Percentiles rank a stretch among this genome's conserved stretches.
Conservation (phyloP, 1,140 invertebrate species). For the Babylonia areolata region DNA sequence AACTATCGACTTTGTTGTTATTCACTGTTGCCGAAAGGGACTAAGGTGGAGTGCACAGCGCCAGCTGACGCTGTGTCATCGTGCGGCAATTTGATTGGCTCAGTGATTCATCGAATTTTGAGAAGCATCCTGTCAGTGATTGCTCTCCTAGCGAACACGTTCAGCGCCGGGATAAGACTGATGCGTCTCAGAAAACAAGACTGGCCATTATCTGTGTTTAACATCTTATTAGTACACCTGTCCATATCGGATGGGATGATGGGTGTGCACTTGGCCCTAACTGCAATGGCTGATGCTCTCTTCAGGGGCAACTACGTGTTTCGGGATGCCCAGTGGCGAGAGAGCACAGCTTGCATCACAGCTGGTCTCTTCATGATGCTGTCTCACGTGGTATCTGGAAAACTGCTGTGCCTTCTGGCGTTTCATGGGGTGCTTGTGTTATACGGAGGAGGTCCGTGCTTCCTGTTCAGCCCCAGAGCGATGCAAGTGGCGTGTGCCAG, state of each 20-base stretch:
- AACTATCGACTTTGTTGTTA: constrained; percentile 44
- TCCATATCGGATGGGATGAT: constrained; percentile 66
- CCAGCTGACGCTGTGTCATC: constrained; percentile 50
- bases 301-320: constrained; percentile 57
- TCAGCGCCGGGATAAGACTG: constrained; percentile 47
- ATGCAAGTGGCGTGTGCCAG: not conserved
- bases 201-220: constrained; percentile 37
- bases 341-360: constrained; percentile 54
- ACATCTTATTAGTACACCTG: constrained; percentile 61
- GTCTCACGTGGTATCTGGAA: constrained; percentile 44
- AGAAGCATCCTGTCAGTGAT: constrained; percentile 50
- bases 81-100: constrained; percentile 35
- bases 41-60: constrained; percentile 16
- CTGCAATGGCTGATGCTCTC: constrained; percentile 46
- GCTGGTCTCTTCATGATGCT: constrained; percentile 62
- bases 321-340: constrained; percentile 57
- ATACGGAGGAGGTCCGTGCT: constrained; percentile 49
- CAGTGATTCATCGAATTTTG: constrained; percentile 46
- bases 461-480: not conserved
- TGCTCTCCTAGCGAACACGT: constrained; percentile 48
- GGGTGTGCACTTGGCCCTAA: constrained; percentile 68
- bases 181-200: constrained; percentile 41
- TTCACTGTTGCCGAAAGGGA: not conserved
- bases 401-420: constrained; percentile 44
- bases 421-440: constrained; percentile 56